phyloP scores from a whole-genome alignment of 2,113 vertebrate genomes.

The Colossoma macropomum region DNA sequence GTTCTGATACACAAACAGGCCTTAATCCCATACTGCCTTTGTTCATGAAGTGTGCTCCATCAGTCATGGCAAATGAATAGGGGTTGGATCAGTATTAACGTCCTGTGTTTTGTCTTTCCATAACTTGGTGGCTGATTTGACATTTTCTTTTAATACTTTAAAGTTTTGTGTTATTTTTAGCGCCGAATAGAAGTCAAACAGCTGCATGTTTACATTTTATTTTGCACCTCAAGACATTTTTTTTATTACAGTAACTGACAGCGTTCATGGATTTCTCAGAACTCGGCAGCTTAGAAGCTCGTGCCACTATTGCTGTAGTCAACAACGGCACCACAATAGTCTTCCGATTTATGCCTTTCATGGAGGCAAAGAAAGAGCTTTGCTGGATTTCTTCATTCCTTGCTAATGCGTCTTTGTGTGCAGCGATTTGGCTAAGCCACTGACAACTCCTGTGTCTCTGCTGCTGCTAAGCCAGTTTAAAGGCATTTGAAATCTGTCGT shows the following conservation, averaged over 20 bases:
- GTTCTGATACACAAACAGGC: slow-evolving; percentile 39
- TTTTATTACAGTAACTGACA: neutral
- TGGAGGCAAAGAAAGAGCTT: slow-evolving; percentile 48
- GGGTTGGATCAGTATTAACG: slow-evolving; percentile 31
- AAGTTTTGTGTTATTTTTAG: neutral
- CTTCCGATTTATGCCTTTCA: slow-evolving; percentile 7
- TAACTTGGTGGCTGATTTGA: neutral
- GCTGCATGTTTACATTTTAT: slow-evolving; percentile 17
- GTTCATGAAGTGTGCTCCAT: slow-evolving; percentile 30
- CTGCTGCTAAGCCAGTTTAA: slow-evolving; percentile 66
- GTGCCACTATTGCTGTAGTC: slow-evolving; percentile 15
- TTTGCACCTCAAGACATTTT: neutral
- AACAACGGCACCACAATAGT: neutral
- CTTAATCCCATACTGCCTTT: slow-evolving; percentile 46
- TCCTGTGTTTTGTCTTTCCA: slow-evolving; percentile 29
- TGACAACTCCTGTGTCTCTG: slow-evolving; percentile 76
- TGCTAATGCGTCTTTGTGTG: slow-evolving; percentile 70
- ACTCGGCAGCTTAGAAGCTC: slow-evolving; percentile 17
- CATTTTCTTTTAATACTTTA: neutral
- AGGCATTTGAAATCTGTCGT: slow-evolving; percentile 78
- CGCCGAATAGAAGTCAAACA: neutral
- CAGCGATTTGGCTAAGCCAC: slow-evolving; percentile 73
- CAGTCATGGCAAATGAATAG: slow-evolving; percentile 40
- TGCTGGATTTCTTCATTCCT: slow-evolving; percentile 50
- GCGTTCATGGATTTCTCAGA: neutral